Conservation (phyloP, 2,113 vertebrate species). For the Syrrhaptes paradoxus region DNA sequence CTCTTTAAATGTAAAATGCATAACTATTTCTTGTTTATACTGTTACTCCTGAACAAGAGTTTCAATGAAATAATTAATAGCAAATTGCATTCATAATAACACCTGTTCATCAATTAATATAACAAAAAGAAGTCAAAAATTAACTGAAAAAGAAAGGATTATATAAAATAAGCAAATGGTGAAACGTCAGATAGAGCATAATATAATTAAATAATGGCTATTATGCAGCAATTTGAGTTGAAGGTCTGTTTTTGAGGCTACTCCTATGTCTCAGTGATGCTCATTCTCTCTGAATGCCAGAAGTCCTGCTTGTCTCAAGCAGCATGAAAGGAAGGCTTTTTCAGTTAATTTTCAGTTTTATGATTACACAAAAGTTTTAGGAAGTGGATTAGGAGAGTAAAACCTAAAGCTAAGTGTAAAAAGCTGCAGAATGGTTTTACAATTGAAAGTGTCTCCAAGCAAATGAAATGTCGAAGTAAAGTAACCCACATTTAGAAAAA, state of each 20-base stretch:
- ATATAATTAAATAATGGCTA: background rate
- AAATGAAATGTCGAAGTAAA: background rate
- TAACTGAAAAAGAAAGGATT: background rate
- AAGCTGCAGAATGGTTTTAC: background rate
- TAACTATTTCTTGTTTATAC: background rate
- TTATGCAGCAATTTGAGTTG: background rate
- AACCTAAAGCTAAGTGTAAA: background rate
- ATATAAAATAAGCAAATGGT: background rate
- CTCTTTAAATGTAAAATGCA: background rate
- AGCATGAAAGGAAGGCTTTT: background rate
- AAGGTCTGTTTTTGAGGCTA: background rate
- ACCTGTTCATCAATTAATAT: background rate
- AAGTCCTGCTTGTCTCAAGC: background rate
- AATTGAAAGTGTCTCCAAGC: background rate
- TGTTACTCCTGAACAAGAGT: background rate
- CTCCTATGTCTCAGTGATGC: background rate
- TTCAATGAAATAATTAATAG: background rate
- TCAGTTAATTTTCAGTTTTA: background rate
- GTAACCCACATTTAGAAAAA: background rate
- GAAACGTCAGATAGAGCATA: background rate
- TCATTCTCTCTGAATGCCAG: background rate
- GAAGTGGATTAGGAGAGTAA: background rate
- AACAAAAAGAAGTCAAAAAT: background rate
- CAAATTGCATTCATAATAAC: background rate
- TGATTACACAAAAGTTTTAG: background rate